Evolutionary conservation across 2,888 invertebrate species (phyloP), one percentile per base, ranked within the genome.

Genomic region (Lasioglossum pauxillum): DNA sequence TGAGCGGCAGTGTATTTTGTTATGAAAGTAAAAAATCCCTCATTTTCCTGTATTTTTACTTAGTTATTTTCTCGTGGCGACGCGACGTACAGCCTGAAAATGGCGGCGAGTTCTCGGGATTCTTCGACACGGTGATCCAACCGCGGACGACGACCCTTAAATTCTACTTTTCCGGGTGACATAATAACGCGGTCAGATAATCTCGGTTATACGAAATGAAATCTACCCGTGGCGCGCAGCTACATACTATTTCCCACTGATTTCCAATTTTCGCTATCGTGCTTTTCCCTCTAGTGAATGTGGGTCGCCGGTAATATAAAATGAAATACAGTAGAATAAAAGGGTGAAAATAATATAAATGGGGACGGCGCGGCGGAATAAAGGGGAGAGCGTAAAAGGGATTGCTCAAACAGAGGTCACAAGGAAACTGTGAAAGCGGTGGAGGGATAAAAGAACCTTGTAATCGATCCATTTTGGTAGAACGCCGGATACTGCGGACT

Each of bases 231-330:
- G 83, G 75, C 14, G 35, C 23, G 41, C 16, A 23, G 23, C 31
- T 38, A 35, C 73, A 27, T 19, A 75, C 89, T 89, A 90, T 91
- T 90, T 91, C 86, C 86, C 81, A 85, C 84, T 90, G 92, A 93
- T 93, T 92, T 93, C 90, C 92, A 93, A 93, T 93, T 92, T 93
- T 91, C 91, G 89, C 91, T 86, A 41, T 60, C 41, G 38, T 75
- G 69, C 71, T 57, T 23, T 38, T 74, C 60, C 64, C 5, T 49
- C 44, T 31, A 53, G 44, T 16, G 67, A 23, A 71, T 53, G 35
- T 27, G 72, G 46, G 64, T 75, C 71, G 53, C 49, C 38, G 10
- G 19, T 49, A 19, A 73, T 53, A 38, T 41, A 72, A 49, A 44
- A 44, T 23, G 27, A 23, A 71, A 60, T 31, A 14, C n/a, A 46